Percentiles rank a stretch among this genome's conserved stretches.
Evolutionary conservation across 2,888 invertebrate genomes (phyloP).

Genomic region (Mesoligia furuncula): DNA sequence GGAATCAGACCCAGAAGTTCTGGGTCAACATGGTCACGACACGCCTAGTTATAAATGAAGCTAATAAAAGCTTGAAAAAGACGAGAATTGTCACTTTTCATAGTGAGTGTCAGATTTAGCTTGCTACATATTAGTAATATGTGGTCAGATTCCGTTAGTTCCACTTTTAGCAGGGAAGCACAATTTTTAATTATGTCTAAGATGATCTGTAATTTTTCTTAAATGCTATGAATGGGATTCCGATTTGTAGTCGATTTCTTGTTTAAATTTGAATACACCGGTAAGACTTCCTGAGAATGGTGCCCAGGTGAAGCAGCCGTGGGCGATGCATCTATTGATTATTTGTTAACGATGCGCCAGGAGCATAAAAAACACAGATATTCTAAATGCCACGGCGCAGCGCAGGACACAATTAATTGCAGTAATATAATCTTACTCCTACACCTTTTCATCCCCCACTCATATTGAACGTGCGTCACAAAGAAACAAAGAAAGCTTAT

Average conservation of each 20-base stretch:
- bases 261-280: neutral
- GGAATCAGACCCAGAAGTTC: too few relatives aligned
- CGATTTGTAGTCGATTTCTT: neutral
- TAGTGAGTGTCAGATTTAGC: too few relatives aligned
- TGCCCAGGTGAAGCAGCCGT: neutral
- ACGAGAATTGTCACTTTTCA: too few relatives aligned
- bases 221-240: neutral
- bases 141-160: too few relatives aligned
- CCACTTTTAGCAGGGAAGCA: neutral
- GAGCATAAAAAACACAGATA: neutral
- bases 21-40: too few relatives aligned
- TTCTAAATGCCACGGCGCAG: constrained; percentile 21
- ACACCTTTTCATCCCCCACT: neutral
- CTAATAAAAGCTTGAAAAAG: too few relatives aligned
- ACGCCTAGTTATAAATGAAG: too few relatives aligned
- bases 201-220: neutral
- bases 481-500: neutral
- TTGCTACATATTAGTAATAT: too few relatives aligned
- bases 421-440: neutral
- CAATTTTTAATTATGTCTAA: neutral
- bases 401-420: neutral
- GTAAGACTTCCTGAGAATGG: neutral
- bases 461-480: neutral
- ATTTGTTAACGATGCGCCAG: constrained; percentile 5
- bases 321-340: constrained; percentile 30